Evolutionary conservation across 2,888 invertebrate species (phyloP).

Genomic region (Yponomeuta plumbellus): DNA sequence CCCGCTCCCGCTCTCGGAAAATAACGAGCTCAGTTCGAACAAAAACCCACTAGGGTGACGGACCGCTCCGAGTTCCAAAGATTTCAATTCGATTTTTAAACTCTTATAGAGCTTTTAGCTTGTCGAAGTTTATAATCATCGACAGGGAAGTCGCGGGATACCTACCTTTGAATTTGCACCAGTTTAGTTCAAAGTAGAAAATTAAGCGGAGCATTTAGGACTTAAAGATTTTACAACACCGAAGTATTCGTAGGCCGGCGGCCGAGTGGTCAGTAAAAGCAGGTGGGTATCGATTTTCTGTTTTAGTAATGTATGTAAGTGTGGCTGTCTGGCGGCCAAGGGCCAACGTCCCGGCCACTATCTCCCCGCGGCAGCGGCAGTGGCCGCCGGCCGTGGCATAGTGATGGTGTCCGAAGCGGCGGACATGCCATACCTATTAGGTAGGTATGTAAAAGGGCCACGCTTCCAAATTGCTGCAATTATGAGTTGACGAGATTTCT

Average conservation of each 20-base stretch:
- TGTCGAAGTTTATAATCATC: background rate
- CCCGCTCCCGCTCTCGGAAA: background rate
- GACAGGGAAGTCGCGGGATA: background rate
- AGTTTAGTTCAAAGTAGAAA: background rate
- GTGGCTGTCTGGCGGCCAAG: background rate
- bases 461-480: too few relatives aligned
- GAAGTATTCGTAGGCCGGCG: background rate
- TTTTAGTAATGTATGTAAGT: background rate
- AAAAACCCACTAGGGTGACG: constrained; percentile 5
- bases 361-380: too few relatives aligned
- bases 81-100: background rate
- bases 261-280: background rate
- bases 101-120: background rate
- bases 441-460: too few relatives aligned
- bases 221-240: background rate
- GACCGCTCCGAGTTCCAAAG: constrained; percentile 4
- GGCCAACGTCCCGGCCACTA: too few relatives aligned
- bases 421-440: too few relatives aligned
- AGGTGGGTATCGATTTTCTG: constrained; percentile 6
- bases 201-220: background rate
- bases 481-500: too few relatives aligned
- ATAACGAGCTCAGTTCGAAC: constrained; percentile 2
- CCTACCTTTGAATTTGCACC: background rate
- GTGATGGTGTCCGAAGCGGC: too few relatives aligned
- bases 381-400: too few relatives aligned